These are phyloP conservation scores for Crotalus viridis DNA, from an alignment of 2,113 vertebrate genomes.

Conservation along the genomic window DNA sequence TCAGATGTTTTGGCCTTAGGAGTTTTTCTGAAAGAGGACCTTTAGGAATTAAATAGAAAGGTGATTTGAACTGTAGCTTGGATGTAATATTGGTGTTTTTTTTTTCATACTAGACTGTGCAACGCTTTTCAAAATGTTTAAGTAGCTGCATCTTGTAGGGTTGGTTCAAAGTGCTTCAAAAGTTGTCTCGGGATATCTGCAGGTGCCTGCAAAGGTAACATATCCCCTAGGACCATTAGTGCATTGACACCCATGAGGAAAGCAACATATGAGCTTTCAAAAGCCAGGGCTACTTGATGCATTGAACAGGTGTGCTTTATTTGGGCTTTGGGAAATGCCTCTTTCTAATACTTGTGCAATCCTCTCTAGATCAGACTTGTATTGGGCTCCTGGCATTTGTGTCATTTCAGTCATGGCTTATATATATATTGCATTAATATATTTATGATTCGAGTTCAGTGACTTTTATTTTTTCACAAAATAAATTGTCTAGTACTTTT, in stretches of 20 bases:
- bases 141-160: neutral
- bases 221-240: neutral
- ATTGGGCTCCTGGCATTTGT: neutral
- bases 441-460: neutral
- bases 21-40: neutral
- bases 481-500: neutral
- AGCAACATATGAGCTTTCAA: neutral
- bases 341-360: neutral
- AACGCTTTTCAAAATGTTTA: neutral
- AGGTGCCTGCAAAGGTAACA: neutral
- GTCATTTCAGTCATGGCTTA: neutral
- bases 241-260: neutral
- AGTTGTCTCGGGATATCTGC: neutral
- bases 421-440: neutral
- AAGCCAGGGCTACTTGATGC: neutral
- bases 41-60: neutral
- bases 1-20: neutral
- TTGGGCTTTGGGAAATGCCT: neutral
- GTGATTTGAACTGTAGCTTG: neutral
- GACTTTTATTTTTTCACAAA: neutral
- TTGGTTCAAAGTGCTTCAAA: neutral
- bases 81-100: neutral
- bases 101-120: neutral
- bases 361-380: neutral
- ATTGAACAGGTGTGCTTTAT: neutral